Conservation (phyloP, 2,113 vertebrate genomes). For the Chloropsis hardwickii region DNA sequence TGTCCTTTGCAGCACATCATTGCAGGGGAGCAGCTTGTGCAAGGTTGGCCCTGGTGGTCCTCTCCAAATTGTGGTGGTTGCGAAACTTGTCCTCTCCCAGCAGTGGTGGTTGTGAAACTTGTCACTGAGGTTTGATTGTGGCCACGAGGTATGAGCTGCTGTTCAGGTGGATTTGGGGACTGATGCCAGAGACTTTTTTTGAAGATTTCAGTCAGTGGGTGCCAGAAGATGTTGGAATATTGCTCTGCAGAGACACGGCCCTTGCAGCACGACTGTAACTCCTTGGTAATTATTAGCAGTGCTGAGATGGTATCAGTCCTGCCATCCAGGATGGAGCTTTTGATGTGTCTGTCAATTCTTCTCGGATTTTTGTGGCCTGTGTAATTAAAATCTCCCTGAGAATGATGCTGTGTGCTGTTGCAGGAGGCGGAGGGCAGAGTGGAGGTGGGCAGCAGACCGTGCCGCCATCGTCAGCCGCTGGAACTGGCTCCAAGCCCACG, state of each 20-base stretch:
- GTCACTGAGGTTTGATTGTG: neutral
- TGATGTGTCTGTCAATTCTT: neutral
- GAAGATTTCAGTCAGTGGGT: neutral
- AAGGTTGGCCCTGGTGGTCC: neutral
- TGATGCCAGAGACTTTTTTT: neutral
- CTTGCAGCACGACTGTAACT: neutral
- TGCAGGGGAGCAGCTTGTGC: neutral
- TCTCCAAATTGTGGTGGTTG: neutral
- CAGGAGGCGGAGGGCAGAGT: conserved; percentile 93
- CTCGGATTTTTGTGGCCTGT: neutral
- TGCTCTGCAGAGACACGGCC: neutral
- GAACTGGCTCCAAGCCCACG: conserved; percentile 99
- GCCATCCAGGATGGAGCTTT: neutral
- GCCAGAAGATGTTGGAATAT: neutral
- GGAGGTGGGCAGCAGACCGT: conserved; percentile 91
- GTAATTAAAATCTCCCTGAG: neutral
- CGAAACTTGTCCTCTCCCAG: too few relatives aligned
- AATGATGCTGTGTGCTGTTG: neutral
- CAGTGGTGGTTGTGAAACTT: neutral
- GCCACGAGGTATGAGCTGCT: rapidly evolving
- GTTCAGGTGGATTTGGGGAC: neutral
- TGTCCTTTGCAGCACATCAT: neutral
- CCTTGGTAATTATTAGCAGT: neutral
- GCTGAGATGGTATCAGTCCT: neutral
- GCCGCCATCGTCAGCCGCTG: conserved; percentile 97